Conservation (phyloP, 2,888 invertebrate genomes). For the Heteropelma amictum region DNA sequence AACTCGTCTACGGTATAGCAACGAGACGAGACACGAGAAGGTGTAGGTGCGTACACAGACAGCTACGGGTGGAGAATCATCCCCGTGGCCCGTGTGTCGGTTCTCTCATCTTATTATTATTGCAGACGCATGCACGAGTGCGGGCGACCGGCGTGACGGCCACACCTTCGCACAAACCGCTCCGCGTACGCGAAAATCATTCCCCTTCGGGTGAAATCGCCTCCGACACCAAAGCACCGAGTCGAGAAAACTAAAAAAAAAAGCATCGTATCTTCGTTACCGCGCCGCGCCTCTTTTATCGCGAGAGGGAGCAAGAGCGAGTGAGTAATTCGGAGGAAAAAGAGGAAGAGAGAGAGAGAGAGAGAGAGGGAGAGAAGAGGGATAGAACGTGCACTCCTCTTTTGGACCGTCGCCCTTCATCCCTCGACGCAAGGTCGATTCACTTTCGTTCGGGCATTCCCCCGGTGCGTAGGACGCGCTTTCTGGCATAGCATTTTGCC, state of each 20-base stretch:
- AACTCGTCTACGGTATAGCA: not conserved
- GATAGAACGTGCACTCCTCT: too few relatives aligned
- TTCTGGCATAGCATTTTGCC: constrained; percentile 1
- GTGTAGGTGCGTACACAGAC: not conserved
- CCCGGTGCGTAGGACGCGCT: constrained; percentile 11
- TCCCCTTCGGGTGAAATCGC: constrained; percentile 13
- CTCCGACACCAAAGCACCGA: not conserved
- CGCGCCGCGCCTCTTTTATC: constrained; percentile 3
- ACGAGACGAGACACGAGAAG: not conserved
- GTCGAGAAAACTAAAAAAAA: not conserved
- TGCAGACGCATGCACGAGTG: not conserved
- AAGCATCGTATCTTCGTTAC: not conserved
- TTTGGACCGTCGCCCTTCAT: constrained; percentile 16
- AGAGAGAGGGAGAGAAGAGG: constrained; percentile 1
- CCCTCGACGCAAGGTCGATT: constrained; percentile 51
- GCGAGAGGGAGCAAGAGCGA: not conserved
- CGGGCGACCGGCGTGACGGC: constrained; percentile 35
- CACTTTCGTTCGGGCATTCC: constrained; percentile 50
- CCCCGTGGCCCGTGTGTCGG: not conserved
- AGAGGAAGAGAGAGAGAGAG: not conserved
- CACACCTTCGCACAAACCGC: constrained; percentile 51
- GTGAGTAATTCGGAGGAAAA: not conserved
- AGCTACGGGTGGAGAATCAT: not conserved
- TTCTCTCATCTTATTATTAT: constrained; percentile 16
- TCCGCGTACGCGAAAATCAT: not conserved